A percentile compares a stretch with the other conserved stretches of the same genome.
phyloP scores from a whole-genome alignment of 1,140 invertebrate species.

The Elysia chlorotica region DNA sequence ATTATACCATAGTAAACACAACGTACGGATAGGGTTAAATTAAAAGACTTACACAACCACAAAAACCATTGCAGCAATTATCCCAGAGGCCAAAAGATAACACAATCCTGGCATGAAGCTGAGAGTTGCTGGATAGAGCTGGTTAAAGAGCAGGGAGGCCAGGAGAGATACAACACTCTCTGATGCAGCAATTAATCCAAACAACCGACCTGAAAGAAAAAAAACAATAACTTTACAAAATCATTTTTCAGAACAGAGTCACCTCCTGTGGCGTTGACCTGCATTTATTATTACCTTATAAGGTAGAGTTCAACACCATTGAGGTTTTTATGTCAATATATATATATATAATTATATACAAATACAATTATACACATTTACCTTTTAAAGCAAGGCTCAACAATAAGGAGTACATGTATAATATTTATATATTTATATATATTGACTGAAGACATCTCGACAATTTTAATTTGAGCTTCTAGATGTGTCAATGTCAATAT shows the following conservation, averaged over 20 bases:
- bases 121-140: slow-evolving; percentile 60
- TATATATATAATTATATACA: background rate
- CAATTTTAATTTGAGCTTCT: background rate
- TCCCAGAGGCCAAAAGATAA: slow-evolving; percentile 43
- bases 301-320: background rate
- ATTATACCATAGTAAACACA: too few relatives aligned
- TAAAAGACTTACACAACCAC: slow-evolving; percentile 11
- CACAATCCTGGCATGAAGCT: slow-evolving; percentile 52
- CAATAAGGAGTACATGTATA: too few relatives aligned
- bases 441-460: background rate
- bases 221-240: background rate
- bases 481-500: background rate
- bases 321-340: background rate
- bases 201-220: slow-evolving; percentile 57
- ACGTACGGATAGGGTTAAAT: too few relatives aligned
- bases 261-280: too few relatives aligned
- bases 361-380: background rate
- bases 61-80: slow-evolving; percentile 20
- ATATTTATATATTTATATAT: background rate
- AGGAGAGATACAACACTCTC: slow-evolving; percentile 59
- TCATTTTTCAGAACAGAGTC: background rate
- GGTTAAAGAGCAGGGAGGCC: slow-evolving; percentile 60
- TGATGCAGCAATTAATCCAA: slow-evolving; percentile 60
- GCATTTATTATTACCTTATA: background rate
- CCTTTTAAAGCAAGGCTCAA: background rate